Conservation (phyloP, 2,113 vertebrate species). For the Charadrius vociferus region DNA sequence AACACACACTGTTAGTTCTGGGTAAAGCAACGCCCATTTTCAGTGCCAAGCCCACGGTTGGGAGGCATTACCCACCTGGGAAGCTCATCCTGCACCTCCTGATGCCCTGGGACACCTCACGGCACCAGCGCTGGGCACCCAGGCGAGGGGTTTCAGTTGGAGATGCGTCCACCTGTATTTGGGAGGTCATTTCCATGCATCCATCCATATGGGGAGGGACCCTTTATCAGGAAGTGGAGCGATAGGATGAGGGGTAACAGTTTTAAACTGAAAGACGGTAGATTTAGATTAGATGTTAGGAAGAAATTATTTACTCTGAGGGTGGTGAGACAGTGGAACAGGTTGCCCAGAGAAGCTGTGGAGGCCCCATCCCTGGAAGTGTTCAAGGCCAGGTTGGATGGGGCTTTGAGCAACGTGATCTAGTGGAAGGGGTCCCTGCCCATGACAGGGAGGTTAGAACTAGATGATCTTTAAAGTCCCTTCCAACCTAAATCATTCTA, state of each 20-base stretch:
- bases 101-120: not conserved
- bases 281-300: not conserved
- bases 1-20: not conserved
- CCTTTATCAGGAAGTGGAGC: not conserved
- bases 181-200: not conserved
- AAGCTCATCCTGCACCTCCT: not conserved
- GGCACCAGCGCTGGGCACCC: fast-evolving
- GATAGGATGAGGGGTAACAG: no score
- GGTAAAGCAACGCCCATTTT: not conserved
- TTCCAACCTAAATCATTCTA: not conserved
- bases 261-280: not conserved
- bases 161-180: not conserved
- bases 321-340: not conserved
- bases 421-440: not conserved
- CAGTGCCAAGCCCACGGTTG: fast-evolving
- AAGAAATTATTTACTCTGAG: not conserved
- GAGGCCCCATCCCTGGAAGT: not conserved
- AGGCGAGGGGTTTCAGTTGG: not conserved
- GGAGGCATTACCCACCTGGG: fast-evolving
- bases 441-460: not conserved
- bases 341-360: not conserved
- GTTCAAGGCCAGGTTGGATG: not conserved
- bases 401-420: not conserved
- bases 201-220: not conserved
- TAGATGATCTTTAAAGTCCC: not conserved